Conservation (phyloP, 2,113 vertebrate species). For the Chionis minor region DNA sequence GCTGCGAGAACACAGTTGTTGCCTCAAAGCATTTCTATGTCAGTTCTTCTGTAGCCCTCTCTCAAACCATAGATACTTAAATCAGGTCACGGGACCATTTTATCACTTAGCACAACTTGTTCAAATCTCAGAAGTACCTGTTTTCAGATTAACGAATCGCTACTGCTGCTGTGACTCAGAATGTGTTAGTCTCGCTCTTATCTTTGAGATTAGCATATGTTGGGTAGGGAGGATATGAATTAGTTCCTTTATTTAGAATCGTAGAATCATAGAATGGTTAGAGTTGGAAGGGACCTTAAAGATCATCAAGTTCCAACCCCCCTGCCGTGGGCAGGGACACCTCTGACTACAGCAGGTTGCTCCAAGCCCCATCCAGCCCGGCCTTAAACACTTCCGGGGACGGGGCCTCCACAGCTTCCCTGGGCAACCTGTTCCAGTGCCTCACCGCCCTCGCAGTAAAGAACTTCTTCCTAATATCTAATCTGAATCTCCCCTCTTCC, state of each 20-base stretch:
- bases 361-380: too few species aligned
- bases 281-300: too few species aligned
- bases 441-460: too few species aligned
- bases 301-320: too few species aligned
- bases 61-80: background rate
- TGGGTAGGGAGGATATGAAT: background rate
- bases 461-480: too few species aligned
- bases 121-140: background rate
- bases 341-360: too few species aligned
- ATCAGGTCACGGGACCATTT: background rate
- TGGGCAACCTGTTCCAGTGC: too few species aligned
- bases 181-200: background rate
- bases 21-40: background rate
- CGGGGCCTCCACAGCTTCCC: too few species aligned
- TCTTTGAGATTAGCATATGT: background rate
- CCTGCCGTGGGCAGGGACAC: too few species aligned
- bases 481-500: too few species aligned
- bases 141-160: background rate
- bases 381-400: too few species aligned
- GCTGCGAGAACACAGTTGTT: background rate
- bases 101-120: background rate
- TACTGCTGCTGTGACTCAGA: background rate
- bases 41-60: background rate
- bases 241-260: background rate
- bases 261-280: too few species aligned